Conservation (phyloP, 2,797 vertebrate species). For the Cryptoprocta ferox region DNA sequence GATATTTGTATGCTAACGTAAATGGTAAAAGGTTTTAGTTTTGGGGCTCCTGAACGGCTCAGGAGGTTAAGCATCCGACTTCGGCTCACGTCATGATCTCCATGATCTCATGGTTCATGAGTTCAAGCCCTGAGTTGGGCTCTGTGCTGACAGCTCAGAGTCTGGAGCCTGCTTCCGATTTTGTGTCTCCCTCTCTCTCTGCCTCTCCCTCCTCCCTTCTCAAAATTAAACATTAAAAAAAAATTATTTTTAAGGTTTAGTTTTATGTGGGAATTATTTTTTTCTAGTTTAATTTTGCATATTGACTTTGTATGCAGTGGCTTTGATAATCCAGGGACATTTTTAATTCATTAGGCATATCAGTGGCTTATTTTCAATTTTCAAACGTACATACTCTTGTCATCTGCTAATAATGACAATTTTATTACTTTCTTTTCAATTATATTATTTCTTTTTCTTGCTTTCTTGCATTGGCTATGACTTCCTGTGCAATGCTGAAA, state of each 20-base stretch:
- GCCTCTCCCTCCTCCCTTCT: too few relatives aligned
- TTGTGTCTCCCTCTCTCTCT: too few relatives aligned
- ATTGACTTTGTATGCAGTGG: neutral
- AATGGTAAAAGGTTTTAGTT: neutral
- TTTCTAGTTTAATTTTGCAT: neutral
- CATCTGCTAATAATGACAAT: neutral
- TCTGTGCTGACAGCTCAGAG: too few relatives aligned
- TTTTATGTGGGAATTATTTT: neutral
- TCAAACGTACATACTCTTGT: neutral
- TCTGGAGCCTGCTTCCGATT: too few relatives aligned
- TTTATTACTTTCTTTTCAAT: conserved; percentile 6
- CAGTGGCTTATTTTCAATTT: neutral
- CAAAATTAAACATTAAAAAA: too few relatives aligned
- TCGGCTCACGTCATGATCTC: too few relatives aligned
- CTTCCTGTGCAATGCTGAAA: neutral
- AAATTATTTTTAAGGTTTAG: neutral
- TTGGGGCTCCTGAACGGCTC: neutral
- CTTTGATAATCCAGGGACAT: neutral
- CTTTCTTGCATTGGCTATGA: neutral
- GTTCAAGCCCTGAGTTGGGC: too few relatives aligned
- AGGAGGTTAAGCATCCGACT: too few relatives aligned
- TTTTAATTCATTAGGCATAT: neutral
- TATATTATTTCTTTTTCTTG: conserved; percentile 7
- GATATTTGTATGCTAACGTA: neutral
- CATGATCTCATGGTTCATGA: too few relatives aligned